Base-by-base conservation (phyloP, 1,140 invertebrate genomes). In the Calliopsis andreniformis region DNA sequence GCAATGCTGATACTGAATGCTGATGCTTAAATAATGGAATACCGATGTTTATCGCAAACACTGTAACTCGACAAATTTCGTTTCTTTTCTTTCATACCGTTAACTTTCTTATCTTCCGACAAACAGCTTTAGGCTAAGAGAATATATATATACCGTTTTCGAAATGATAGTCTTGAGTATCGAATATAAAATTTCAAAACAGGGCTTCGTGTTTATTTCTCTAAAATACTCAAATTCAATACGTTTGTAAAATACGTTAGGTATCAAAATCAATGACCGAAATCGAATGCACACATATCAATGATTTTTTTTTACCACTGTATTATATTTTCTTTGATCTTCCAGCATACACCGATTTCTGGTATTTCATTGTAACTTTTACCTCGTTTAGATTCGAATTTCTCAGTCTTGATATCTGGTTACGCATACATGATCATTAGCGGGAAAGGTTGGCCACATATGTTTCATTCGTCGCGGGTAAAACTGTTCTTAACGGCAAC, bases 381-480 rank as follows among this genome's bases (percentile, higher is more conserved):
- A 1, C 32, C 5, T 4, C 20, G 3, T 20, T 14, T 8, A 12
- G 69, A 32, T 12, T 70, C 42, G 0, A 18, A 70, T 70, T 61
- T 35, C 56, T 20, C 20, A 47, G 55, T 42, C 47, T 47, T 12
- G 7, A 20, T 63, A 51, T 63, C 61, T 23, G 1, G 47, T 72
- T 64, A 55, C 47, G 32, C 42, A 64, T 53, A 10, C 6, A 12
- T 8, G 18, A 63, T 53, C 35, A 42, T 63, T 63, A 53, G 1
- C 8, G 35, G 4, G 8, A 10, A 2, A 32, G 10, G 18, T n/a
- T 20, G 14, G 55, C 18, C 7, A 35, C 4, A 3, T 28, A 1
- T 0, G 23, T 8, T 0, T 28, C 6, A 59, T 45, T 59, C 16
- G 25, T 16, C 23, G 23, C 2, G 1, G 1, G 28, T 3, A n/a